A percentile compares a stretch with the other conserved stretches of the same genome.
Evolutionary conservation across 1,140 invertebrate genomes (phyloP).

Genomic region (Drosophila hydei): DNA sequence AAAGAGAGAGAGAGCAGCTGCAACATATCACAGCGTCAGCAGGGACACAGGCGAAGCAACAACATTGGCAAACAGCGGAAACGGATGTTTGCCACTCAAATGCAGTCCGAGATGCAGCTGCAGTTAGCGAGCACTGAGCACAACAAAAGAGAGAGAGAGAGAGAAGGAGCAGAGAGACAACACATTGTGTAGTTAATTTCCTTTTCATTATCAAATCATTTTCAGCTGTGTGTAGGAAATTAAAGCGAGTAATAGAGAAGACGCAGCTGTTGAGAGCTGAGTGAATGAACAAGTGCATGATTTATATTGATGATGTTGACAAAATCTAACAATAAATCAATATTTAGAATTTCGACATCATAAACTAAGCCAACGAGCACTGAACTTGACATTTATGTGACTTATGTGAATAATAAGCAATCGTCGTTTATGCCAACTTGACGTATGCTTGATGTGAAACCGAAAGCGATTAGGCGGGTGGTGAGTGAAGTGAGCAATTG

Average conservation of each 20-base stretch:
- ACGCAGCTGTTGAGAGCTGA: slow-evolving; percentile 6
- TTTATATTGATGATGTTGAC: slow-evolving; percentile 56
- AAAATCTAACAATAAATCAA: slow-evolving; percentile 43
- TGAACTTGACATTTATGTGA: slow-evolving; percentile 26
- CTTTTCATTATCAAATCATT: slow-evolving; percentile 67
- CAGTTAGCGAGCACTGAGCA: not conserved
- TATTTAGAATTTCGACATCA: slow-evolving; percentile 21
- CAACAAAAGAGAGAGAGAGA: slow-evolving; percentile 1
- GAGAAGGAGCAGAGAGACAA: not conserved
- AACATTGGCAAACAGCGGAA: slow-evolving; percentile 54
- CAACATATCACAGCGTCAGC: slow-evolving; percentile 41
- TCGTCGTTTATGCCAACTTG: slow-evolving; percentile 17
- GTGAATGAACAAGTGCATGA: slow-evolving; percentile 27
- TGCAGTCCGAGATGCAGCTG: slow-evolving; percentile 41
- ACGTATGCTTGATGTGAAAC: slow-evolving; percentile 29
- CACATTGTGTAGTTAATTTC: slow-evolving; percentile 54
- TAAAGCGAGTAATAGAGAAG: slow-evolving; percentile 52
- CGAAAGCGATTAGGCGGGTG: no score
- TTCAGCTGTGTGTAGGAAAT: slow-evolving; percentile 54
- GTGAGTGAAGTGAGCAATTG: no score
- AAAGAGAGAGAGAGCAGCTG: slow-evolving; percentile 16
- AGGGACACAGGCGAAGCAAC: slow-evolving; percentile 24
- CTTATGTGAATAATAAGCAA: slow-evolving; percentile 26
- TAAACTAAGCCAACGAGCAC: not conserved
- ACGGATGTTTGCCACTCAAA: slow-evolving; percentile 64